Conservation (phyloP, 2,113 vertebrate species). For the Natator depressus region DNA sequence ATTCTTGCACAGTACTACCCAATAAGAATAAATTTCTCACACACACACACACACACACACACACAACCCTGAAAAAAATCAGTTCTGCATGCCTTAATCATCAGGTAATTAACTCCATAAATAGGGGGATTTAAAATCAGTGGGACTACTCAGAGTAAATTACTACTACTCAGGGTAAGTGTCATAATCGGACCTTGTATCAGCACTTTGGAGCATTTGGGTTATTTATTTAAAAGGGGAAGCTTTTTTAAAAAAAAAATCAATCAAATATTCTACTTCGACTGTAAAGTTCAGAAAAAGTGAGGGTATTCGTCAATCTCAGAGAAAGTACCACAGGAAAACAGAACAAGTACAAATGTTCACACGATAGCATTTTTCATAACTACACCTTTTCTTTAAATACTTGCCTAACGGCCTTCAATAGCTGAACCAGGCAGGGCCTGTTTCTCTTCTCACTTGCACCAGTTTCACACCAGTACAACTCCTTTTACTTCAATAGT, state of each 20-base stretch:
- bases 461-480: not conserved
- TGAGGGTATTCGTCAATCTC: not conserved
- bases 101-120: not conserved
- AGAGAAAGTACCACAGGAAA: slow-evolving; percentile 40
- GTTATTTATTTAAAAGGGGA: slow-evolving; percentile 28
- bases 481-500: not conserved
- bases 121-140: slow-evolving; percentile 27
- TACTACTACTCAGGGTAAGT: not conserved
- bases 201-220: not conserved
- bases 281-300: not conserved
- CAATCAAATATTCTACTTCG: not conserved
- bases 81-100: slow-evolving; percentile 15
- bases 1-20: not conserved
- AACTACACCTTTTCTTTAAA: not conserved
- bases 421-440: not conserved
- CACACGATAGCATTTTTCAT: not conserved
- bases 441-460: not conserved
- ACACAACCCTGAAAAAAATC: not conserved
- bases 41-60: no score
- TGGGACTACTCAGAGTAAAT: slow-evolving; percentile 33
- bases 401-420: not conserved
- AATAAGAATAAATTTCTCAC: not conserved
- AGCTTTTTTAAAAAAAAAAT: not conserved
- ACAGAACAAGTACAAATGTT: not conserved
- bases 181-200: not conserved